Evolutionary conservation across 2,113 vertebrate genomes (phyloP).

Genomic region (Odontesthes bonariensis): DNA sequence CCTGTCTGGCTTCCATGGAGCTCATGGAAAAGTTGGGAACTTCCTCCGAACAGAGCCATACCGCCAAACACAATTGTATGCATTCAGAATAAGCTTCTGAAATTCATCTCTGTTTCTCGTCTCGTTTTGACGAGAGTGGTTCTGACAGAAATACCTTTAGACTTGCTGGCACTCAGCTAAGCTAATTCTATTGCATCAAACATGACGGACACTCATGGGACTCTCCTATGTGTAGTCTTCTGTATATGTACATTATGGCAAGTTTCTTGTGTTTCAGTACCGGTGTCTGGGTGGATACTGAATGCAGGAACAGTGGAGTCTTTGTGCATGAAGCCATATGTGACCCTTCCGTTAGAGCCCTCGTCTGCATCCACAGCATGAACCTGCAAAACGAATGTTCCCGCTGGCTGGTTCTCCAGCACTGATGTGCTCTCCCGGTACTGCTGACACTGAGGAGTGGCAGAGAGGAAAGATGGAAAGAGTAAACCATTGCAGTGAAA

Average conservation of each 20-base stretch:
- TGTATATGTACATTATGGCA: rapidly evolving
- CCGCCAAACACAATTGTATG: too few relatives aligned
- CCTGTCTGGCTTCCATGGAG: too few relatives aligned
- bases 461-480: slow-evolving; percentile 5
- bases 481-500: neutral
- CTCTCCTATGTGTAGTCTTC: too few relatives aligned
- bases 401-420: slow-evolving; percentile 89
- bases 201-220: neutral
- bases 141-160: too few relatives aligned
- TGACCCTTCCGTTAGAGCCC: slow-evolving; percentile 89
- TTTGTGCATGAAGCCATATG: slow-evolving; percentile 91
- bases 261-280: slow-evolving; percentile 67
- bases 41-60: too few relatives aligned
- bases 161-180: neutral
- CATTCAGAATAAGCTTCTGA: too few relatives aligned
- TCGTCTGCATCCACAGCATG: slow-evolving; percentile 90
- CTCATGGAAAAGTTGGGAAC: too few relatives aligned
- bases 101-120: too few relatives aligned
- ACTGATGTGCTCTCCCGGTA: slow-evolving; percentile 88
- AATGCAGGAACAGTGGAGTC: slow-evolving; percentile 88
- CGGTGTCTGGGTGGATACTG: slow-evolving; percentile 89
- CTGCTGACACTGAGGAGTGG: slow-evolving; percentile 84
- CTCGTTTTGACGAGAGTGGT: too few relatives aligned
- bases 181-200: neutral
- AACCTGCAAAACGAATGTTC: slow-evolving; percentile 88